Base-by-base conservation (phyloP, 2,797 vertebrate genomes). In the Galago senegalensis region DNA sequence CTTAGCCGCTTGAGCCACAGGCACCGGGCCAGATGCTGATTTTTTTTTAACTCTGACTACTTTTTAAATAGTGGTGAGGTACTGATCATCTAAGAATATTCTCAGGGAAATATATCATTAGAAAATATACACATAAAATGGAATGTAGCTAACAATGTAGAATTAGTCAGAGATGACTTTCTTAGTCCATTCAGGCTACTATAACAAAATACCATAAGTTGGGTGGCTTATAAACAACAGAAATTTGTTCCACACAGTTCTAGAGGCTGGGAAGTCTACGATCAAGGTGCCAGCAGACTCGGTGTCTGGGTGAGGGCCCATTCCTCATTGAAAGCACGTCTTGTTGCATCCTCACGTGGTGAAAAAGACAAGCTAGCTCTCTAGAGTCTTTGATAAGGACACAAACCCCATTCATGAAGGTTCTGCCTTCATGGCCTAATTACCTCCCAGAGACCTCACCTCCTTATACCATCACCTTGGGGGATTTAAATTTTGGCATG, bases 111-210 rank as follows among this genome's bases (percentile, higher is more conserved):
- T 92, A 89, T 20, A 12, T 84, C 63, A n/a, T 80, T 97, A 90
- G 67, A 95, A 95, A 91, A 96, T 77, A 69, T 49, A 69, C 5
- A 93, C 70, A 25, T 82, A 88, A 94, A 95, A 53, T 93, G 40
- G 37, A 93, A 87, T 81, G 23, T 81, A 94, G 31, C 80, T 89
- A 67, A 93, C 90, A 92, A 53, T 75, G 17, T 91, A 93, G n/a
- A 94, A 60, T 92, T 95, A 79, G 85, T 75, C 16, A 77, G 25
- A 92, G 43, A 61, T 89, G 61, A 46, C 18, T 89, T 5, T 79
- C 29, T 72, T 87, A 5, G 31, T 87, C n/a, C 18, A 16, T 93
- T 73, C 27, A 34, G n/a, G 49, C 69, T 75, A 12, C 63, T 87
- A 5, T 80, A 85, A 67, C 40, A 75, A 87, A 75, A 67, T 88